Conservation (phyloP, 2,888 invertebrate genomes). For the Phortica magna region DNA sequence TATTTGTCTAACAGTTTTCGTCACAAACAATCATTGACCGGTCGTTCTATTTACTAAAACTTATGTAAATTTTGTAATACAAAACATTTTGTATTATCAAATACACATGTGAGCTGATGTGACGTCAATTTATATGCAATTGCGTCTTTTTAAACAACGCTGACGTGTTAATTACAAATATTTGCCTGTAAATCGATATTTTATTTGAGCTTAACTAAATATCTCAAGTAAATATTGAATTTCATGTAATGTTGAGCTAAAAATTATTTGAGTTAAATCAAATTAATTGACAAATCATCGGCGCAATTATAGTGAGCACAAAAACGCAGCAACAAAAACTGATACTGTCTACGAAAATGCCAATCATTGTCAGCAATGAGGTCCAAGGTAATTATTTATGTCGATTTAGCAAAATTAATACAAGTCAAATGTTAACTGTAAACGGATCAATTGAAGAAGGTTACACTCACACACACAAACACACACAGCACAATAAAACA, state of each 20-base stretch:
- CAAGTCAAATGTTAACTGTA: not conserved
- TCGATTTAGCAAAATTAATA: slow-evolving; percentile 7
- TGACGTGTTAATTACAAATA: no score
- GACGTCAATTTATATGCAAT: no score
- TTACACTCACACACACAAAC: not conserved
- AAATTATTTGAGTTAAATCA: not conserved
- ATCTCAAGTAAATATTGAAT: not conserved
- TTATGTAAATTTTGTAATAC: no score
- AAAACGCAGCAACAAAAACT: not conserved
- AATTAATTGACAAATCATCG: not conserved
- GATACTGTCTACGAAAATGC: slow-evolving; percentile 8
- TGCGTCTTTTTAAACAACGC: no score
- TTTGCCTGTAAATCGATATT: no score
- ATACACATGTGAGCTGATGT: no score
- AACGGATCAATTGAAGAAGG: slow-evolving; percentile 33
- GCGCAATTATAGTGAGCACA: not conserved
- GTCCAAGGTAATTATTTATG: slow-evolving; percentile 17
- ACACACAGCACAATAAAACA: slow-evolving; percentile 37
- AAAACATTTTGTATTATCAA: no score
- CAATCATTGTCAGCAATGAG: slow-evolving; percentile 4
- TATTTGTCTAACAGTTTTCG: no score
- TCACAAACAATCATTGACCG: no score
- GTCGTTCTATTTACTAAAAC: no score
- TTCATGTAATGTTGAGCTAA: not conserved
- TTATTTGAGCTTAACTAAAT: not conserved